phyloP scores from a whole-genome alignment of 1,140 invertebrate genomes.

The Cotesia glomerata region DNA sequence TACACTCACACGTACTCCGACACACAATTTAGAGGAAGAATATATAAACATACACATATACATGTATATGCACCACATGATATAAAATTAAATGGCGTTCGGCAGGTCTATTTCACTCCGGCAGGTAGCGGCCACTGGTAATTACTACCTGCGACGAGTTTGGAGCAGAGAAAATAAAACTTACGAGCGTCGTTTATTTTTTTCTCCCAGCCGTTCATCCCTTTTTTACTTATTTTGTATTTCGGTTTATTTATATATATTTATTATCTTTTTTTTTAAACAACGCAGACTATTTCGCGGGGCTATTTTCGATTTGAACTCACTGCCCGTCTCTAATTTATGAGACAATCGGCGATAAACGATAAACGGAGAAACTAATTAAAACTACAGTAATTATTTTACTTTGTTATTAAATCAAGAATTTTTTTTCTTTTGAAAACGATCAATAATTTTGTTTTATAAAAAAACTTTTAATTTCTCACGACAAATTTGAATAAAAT shows the following conservation, averaged over 20 bases:
- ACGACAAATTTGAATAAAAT: no score
- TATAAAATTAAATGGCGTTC: slow-evolving; percentile 62
- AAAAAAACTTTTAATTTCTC: no score
- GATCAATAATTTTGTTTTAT: no score
- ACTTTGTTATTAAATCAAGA: not conserved
- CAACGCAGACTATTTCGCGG: slow-evolving; percentile 6
- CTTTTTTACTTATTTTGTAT: slow-evolving; percentile 24
- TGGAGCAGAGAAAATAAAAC: slow-evolving; percentile 41
- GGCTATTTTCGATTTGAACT: slow-evolving; percentile 7
- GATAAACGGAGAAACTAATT: slow-evolving; percentile 27
- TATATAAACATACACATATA: not conserved
- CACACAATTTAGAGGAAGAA: slow-evolving; percentile 7
- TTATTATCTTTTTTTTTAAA: slow-evolving; percentile 4
- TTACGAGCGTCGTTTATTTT: slow-evolving; percentile 30
- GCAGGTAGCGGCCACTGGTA: slow-evolving; percentile 62
- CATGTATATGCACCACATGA: slow-evolving; percentile 24
- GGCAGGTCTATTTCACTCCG: slow-evolving; percentile 56
- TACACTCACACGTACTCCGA: slow-evolving; percentile 6
- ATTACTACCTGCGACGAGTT: slow-evolving; percentile 58
- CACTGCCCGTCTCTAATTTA: slow-evolving; percentile 22
- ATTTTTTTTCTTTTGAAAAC: no score
- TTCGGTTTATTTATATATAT: slow-evolving; percentile 9
- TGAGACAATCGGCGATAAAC: slow-evolving; percentile 21
- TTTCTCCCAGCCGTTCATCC: slow-evolving; percentile 13
- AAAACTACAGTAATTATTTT: slow-evolving; percentile 8